A percentile compares a stretch with the other conserved stretches of the same genome.
Conservation (phyloP, 1,140 invertebrate species). For the Leucophenga varia region DNA sequence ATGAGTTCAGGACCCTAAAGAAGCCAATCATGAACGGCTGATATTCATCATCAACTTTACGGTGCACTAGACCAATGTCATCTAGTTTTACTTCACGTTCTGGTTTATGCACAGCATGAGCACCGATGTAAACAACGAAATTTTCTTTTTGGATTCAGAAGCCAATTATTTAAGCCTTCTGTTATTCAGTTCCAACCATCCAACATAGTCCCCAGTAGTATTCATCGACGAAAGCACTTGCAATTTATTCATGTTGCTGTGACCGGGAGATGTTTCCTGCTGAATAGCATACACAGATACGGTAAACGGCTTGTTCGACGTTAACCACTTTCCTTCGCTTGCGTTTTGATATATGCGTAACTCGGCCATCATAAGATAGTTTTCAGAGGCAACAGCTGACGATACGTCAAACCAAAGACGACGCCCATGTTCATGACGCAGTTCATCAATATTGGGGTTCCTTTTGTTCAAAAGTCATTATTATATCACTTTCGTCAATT, state of each 20-base stretch:
- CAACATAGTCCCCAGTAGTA: conserved; percentile 62
- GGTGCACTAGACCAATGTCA: conserved; percentile 79
- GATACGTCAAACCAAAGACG: conserved; percentile 90
- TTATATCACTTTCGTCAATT: conserved; percentile 87
- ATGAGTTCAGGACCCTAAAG: conserved; percentile 66
- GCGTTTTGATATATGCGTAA: conserved; percentile 75
- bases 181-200: conserved; percentile 81
- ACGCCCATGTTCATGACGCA: conserved; percentile 80
- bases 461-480: conserved; percentile 86
- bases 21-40: conserved; percentile 89
- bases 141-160: conserved; percentile 76
- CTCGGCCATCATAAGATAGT: conserved; percentile 81
- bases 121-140: conserved; percentile 84
- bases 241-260: conserved; percentile 25
- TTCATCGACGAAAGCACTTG: conserved; percentile 58
- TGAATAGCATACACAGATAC: conserved; percentile 57
- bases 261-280: conserved; percentile 14
- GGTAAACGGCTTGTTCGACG: conserved; percentile 41
- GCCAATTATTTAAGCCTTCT: conserved; percentile 72
- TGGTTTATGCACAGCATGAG: conserved; percentile 63
- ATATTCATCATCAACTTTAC: conserved; percentile 74
- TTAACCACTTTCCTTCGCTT: conserved; percentile 49
- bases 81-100: conserved; percentile 79
- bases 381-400: conserved; percentile 76
- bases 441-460: conserved; percentile 70